A percentile compares a stretch with the other conserved stretches of the same genome.
Conservation (phyloP, 2,113 vertebrate genomes). For the Stigmatopora argus region DNA sequence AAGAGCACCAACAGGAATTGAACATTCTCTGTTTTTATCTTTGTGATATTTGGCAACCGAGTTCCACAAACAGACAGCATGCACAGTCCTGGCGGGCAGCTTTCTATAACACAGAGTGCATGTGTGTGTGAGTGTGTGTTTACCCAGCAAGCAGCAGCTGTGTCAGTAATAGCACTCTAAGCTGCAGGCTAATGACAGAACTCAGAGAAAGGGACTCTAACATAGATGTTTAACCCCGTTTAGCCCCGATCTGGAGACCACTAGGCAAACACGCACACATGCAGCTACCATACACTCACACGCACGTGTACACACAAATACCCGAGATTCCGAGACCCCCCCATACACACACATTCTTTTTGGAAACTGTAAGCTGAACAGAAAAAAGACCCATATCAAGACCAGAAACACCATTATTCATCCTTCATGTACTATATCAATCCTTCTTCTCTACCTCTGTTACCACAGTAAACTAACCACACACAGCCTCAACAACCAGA, state of each 20-base stretch:
- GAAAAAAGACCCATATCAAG: constrained; percentile 34
- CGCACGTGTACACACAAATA: constrained; percentile 13
- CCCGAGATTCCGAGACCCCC: too few species aligned
- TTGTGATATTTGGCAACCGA: constrained; percentile 60
- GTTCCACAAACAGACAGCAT: constrained; percentile 60
- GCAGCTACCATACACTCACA: constrained; percentile 15
- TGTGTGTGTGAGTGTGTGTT: constrained; percentile 50
- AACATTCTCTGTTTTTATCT: constrained; percentile 46
- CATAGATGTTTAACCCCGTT: constrained; percentile 71
- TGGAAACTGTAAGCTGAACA: constrained; percentile 1
- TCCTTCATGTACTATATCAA: constrained; percentile 44
- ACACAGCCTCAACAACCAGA: constrained; percentile 45
- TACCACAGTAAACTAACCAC: constrained; percentile 61
- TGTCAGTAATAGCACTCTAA: constrained; percentile 69
- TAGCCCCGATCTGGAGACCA: constrained; percentile 66
- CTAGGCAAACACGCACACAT: constrained; percentile 50
- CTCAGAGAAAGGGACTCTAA: constrained; percentile 63
- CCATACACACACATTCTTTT: constrained; percentile 7
- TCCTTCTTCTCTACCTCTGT: constrained; percentile 40
- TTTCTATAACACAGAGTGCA: constrained; percentile 46
- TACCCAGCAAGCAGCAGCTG: constrained; percentile 64
- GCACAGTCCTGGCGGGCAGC: constrained; percentile 53
- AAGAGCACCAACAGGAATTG: constrained; percentile 39
- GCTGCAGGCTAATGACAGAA: constrained; percentile 67
- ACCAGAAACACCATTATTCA: constrained; percentile 54